These are phyloP conservation scores for Pelochelys cantorii DNA, from an alignment of 2,797 vertebrate genomes.

Conservation along the genomic window DNA sequence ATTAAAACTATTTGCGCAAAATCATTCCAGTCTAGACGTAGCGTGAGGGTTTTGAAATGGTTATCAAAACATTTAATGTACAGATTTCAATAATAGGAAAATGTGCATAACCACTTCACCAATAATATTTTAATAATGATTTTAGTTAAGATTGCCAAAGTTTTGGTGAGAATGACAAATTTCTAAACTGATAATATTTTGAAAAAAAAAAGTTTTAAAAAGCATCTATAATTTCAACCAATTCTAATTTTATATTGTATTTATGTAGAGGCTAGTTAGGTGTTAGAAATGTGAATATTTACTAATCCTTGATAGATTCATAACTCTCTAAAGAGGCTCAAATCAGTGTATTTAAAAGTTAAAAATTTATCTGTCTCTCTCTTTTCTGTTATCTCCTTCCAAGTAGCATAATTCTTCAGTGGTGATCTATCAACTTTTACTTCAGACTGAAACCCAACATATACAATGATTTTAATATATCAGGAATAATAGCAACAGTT, in stretches of 20 bases:
- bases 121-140: neutral
- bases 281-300: slow-evolving; percentile 67
- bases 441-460: neutral
- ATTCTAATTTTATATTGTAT: slow-evolving; percentile 57
- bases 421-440: neutral
- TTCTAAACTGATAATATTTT: neutral
- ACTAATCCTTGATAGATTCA: slow-evolving; percentile 65
- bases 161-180: neutral
- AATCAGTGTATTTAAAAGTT: slow-evolving; percentile 50
- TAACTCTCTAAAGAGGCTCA: slow-evolving; percentile 36
- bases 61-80: neutral
- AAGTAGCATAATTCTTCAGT: neutral
- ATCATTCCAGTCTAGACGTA: too few relatives aligned
- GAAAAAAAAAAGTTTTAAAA: neutral
- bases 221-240: neutral
- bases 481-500: neutral
- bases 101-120: neutral
- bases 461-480: neutral
- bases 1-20: too few relatives aligned
- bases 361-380: slow-evolving; percentile 6
- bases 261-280: slow-evolving; percentile 57
- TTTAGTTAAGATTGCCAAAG: neutral
- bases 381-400: neutral
- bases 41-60: neutral
- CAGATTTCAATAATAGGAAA: neutral